Percentiles rank a stretch among this genome's conserved stretches.
Conservation (phyloP, 1,140 invertebrate species). For the Nomia melanderi region DNA sequence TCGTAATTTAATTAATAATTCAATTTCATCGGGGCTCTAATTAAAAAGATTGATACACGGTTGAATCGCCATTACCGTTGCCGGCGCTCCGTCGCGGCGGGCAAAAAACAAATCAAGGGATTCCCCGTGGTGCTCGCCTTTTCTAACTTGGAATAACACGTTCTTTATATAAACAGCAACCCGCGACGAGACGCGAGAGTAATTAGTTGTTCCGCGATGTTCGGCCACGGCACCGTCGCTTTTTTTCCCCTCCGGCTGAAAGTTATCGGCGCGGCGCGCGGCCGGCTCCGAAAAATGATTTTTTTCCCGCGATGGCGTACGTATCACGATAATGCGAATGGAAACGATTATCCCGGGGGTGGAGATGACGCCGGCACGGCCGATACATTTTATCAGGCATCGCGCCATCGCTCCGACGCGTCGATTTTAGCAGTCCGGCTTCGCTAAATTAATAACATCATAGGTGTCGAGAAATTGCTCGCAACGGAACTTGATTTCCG, state of each 20-base stretch:
- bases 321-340: constrained; percentile 55
- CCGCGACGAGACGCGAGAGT: constrained; percentile 33
- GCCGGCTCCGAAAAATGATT: constrained; percentile 36
- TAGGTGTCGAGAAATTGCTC: too few relatives aligned
- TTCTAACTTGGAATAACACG: constrained; percentile 32
- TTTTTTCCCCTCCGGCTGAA: constrained; percentile 27
- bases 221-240: constrained; percentile 22
- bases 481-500: too few relatives aligned
- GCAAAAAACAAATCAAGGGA: too few relatives aligned
- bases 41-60: constrained; percentile 42
- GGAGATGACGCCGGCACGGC: constrained; percentile 26
- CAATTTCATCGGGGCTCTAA: constrained; percentile 43
- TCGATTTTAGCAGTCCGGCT: too few relatives aligned
- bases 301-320: constrained; percentile 46
- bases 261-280: constrained; percentile 29
- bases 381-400: constrained; percentile 43
- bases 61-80: constrained; percentile 38
- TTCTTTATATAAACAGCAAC: constrained; percentile 39
- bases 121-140: background rate
- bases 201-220: constrained; percentile 34
- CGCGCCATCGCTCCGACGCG: too few relatives aligned
- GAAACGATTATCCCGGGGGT: constrained; percentile 53
- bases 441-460: too few relatives aligned
- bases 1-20: constrained; percentile 55
- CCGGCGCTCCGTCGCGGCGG: background rate